Evolutionary conservation across 2,113 vertebrate genomes (phyloP).

Genomic region (Megaleporinus macrocephalus): DNA sequence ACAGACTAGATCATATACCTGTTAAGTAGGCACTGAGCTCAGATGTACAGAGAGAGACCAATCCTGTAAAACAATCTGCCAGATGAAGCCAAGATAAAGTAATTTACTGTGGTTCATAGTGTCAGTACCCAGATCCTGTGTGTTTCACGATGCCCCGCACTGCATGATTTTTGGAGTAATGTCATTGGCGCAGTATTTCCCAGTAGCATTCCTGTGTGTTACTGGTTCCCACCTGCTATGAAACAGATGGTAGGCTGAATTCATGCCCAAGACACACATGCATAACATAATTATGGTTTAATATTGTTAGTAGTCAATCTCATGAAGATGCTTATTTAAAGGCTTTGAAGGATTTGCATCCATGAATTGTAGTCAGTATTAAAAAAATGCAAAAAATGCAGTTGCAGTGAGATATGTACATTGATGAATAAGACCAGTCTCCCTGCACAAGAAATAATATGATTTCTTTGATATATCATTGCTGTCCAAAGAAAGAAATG

Average conservation of each 20-base stretch:
- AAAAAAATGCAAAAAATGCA: no score
- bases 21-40: background rate
- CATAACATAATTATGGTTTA: background rate
- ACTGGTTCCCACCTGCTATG: background rate
- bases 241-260: background rate
- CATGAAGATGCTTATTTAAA: background rate
- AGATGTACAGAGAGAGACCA: background rate
- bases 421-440: no score
- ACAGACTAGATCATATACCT: background rate
- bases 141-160: background rate
- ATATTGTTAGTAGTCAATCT: background rate
- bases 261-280: background rate
- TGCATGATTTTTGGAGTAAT: background rate
- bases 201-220: background rate
- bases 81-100: background rate
- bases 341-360: background rate
- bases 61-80: background rate
- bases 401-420: no score
- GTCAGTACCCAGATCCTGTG: background rate
- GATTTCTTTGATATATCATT: no score
- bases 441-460: no score
- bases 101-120: background rate
- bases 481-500: no score
- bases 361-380: background rate
- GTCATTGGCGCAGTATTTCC: background rate